These are phyloP conservation scores for Apostichopus californicus DNA, from an alignment of 35 echinoderm and acorn worm genomes.

Conservation along the genomic window DNA sequence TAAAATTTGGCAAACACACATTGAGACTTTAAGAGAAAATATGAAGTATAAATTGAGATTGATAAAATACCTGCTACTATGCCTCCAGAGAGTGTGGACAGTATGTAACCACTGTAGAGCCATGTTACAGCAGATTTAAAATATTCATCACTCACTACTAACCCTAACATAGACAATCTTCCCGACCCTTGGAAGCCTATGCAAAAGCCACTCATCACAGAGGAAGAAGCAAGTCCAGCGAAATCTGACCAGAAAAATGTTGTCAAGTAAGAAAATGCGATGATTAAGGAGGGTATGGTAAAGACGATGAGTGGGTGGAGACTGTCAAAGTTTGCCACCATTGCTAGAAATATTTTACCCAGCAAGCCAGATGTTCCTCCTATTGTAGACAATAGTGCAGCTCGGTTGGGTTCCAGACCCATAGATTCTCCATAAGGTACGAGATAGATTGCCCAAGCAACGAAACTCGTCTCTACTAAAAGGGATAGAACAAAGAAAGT, in stretches of 20 bases:
- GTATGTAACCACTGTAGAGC: conserved; percentile 13
- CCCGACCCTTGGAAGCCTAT: conserved; percentile 40
- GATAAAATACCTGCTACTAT: conserved; percentile 8
- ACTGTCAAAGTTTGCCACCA: not conserved
- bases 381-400: conserved; percentile 11
- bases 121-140: conserved; percentile 10
- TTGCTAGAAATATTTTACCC: not conserved
- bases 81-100: conserved; percentile 22
- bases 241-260: conserved; percentile 4
- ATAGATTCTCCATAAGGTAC: conserved; percentile 27
- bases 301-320: conserved; percentile 6
- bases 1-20: no score
- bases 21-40: no score
- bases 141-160: not conserved
- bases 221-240: not conserved
- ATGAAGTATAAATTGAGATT: no score
- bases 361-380: conserved; percentile 7
- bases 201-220: conserved; percentile 25
- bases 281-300: not conserved
- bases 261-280: conserved; percentile 16
- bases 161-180: not conserved
- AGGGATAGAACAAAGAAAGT: not conserved
- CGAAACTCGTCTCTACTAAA: conserved; percentile 10
- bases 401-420: not conserved
- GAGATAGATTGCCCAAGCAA: conserved; percentile 24